Evolutionary conservation across 1,140 invertebrate genomes (phyloP).

Genomic region (Drosophila biarmipes): DNA sequence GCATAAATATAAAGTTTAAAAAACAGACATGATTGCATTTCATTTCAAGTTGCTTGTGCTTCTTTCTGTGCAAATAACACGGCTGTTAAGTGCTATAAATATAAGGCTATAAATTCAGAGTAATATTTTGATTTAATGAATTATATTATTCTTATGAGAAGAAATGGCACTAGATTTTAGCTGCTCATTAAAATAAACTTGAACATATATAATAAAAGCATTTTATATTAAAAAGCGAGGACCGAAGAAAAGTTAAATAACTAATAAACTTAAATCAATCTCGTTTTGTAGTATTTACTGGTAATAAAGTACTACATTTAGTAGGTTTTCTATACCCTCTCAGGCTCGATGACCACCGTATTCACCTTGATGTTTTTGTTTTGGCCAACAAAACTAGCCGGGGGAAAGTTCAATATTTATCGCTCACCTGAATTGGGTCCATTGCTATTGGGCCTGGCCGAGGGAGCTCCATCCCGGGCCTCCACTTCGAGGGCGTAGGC

Average conservation of each 20-base stretch:
- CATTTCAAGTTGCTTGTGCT: neutral
- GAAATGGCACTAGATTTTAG: no score
- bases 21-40: neutral
- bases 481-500: conserved; percentile 97
- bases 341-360: neutral
- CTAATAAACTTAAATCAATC: no score
- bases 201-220: no score
- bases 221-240: no score
- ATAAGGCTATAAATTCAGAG: no score
- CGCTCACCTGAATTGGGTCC: conserved; percentile 95
- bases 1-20: conserved; percentile 29
- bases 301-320: no score
- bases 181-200: no score
- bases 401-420: conserved; percentile 1
- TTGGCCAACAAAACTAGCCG: neutral
- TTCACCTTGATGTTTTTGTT: neutral
- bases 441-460: conserved; percentile 95
- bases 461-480: conserved; percentile 96
- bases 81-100: neutral
- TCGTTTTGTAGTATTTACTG: no score
- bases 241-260: no score
- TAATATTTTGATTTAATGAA: no score
- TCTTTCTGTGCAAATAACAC: neutral
- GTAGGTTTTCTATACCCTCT: no score
- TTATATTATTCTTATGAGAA: no score